phyloP scores from a whole-genome alignment of 2,888 invertebrate species.

The Adelphocoris suturalis region DNA sequence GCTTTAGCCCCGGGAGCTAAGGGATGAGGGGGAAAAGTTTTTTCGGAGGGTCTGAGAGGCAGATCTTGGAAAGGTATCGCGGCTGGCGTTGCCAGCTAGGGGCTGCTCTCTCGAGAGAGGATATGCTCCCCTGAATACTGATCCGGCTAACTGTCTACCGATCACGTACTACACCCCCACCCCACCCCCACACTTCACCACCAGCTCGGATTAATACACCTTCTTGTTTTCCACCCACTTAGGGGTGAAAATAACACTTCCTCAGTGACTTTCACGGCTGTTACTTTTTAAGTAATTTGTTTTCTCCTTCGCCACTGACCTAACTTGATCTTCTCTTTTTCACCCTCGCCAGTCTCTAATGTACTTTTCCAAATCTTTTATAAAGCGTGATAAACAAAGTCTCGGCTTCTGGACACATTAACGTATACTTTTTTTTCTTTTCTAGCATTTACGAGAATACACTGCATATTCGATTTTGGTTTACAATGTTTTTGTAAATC shows the following conservation, averaged over 20 bases:
- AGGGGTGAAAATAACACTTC: slow-evolving; percentile 62
- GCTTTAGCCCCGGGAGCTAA: background rate
- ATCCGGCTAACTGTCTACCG: slow-evolving; percentile 69
- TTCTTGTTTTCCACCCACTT: slow-evolving; percentile 67
- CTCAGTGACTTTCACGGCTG: slow-evolving; percentile 63
- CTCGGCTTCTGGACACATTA: too few species aligned
- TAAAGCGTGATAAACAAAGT: too few species aligned
- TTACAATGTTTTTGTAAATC: too few species aligned
- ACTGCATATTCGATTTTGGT: too few species aligned
- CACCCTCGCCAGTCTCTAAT: background rate
- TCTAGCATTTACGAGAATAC: too few species aligned
- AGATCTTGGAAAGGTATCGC: slow-evolving; percentile 18
- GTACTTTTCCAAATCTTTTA: background rate
- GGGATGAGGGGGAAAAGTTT: background rate
- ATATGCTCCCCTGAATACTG: slow-evolving; percentile 60
- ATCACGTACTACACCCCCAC: slow-evolving; percentile 58
- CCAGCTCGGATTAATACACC: slow-evolving; percentile 67
- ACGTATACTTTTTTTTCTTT: too few species aligned
- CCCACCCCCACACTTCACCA: background rate
- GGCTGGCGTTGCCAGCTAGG: background rate
- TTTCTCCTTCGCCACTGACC: slow-evolving; percentile 29
- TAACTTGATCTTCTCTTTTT: slow-evolving; percentile 39
- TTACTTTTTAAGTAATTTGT: slow-evolving; percentile 68
- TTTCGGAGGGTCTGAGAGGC: slow-evolving; percentile 5
- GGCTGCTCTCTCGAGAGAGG: background rate